A percentile compares a stretch with the other conserved stretches of the same genome.
phyloP scores from a whole-genome alignment of 2,797 vertebrate genomes.

The Hyperoplus immaculatus region DNA sequence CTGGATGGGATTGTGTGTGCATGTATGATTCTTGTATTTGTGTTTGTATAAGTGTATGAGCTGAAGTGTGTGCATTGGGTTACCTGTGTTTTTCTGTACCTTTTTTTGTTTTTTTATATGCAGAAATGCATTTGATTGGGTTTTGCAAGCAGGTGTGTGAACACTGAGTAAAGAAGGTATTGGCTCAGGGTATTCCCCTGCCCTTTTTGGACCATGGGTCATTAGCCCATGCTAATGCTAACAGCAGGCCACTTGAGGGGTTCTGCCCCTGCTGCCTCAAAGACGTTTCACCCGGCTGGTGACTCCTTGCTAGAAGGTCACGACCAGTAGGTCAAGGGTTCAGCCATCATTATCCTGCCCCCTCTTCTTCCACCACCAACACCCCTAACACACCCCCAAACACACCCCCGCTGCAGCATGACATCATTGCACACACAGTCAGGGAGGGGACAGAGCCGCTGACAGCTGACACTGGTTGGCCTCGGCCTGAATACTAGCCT shows the following conservation, averaged over 20 bases:
- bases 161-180: slow-evolving; percentile 45
- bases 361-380: slow-evolving; percentile 19
- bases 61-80: slow-evolving; percentile 56
- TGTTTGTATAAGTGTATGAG: slow-evolving; percentile 45
- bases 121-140: slow-evolving; percentile 36
- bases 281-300: slow-evolving; percentile 57
- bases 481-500: slow-evolving; percentile 47
- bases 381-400: slow-evolving; percentile 55
- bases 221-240: slow-evolving; percentile 67
- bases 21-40: slow-evolving; percentile 60
- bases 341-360: slow-evolving; percentile 75
- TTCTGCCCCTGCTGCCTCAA: slow-evolving; percentile 10
- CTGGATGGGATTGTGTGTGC: slow-evolving; percentile 73
- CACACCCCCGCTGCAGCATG: slow-evolving; percentile 63
- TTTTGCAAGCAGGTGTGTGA: slow-evolving; percentile 46
- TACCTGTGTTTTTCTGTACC: slow-evolving; percentile 51
- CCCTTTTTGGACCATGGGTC: slow-evolving; percentile 53
- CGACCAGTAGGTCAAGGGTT: slow-evolving; percentile 76
- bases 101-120: not conserved
- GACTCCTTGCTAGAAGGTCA: slow-evolving; percentile 68
- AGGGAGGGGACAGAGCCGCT: slow-evolving; percentile 44
- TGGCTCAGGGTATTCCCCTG: slow-evolving; percentile 47
- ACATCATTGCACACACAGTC: slow-evolving; percentile 68
- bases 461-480: slow-evolving; percentile 61
- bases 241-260: slow-evolving; percentile 54